Evolutionary conservation across 2,797 vertebrate genomes (phyloP).

Genomic region (Dipus sagitta): DNA sequence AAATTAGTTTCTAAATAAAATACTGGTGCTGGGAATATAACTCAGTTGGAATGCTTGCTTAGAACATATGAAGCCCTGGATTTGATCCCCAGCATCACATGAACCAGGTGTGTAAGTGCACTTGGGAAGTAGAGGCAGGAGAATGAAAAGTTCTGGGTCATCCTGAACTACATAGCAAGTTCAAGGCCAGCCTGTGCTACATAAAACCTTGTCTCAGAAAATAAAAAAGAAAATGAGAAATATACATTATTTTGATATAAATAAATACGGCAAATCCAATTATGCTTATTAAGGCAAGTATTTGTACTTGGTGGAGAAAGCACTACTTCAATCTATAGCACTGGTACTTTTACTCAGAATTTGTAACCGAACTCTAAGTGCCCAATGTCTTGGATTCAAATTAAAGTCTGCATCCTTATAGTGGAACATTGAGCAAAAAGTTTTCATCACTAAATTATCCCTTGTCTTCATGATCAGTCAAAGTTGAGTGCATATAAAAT

Average conservation of each 20-base stretch:
- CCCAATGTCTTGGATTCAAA: not conserved
- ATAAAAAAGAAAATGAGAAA: not conserved
- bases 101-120: not conserved
- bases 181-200: not conserved
- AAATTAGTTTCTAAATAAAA: constrained; percentile 16
- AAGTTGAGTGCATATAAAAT: too few species aligned
- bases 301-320: not conserved
- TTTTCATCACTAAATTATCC: too few species aligned
- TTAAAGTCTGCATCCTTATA: not conserved
- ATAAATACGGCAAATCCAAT: not conserved
- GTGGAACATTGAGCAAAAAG: not conserved
- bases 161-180: not conserved
- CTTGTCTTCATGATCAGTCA: too few species aligned
- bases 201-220: not conserved
- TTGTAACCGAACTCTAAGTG: not conserved
- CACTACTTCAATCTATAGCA: not conserved
- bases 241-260: not conserved
- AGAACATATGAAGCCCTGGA: not conserved
- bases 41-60: not conserved
- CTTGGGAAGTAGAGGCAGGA: not conserved
- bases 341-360: not conserved
- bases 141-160: not conserved
- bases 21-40: not conserved
- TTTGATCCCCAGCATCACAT: not conserved
- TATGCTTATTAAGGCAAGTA: not conserved